Conservation (phyloP, 2,797 vertebrate genomes). For the Poliocrania exsul region DNA sequence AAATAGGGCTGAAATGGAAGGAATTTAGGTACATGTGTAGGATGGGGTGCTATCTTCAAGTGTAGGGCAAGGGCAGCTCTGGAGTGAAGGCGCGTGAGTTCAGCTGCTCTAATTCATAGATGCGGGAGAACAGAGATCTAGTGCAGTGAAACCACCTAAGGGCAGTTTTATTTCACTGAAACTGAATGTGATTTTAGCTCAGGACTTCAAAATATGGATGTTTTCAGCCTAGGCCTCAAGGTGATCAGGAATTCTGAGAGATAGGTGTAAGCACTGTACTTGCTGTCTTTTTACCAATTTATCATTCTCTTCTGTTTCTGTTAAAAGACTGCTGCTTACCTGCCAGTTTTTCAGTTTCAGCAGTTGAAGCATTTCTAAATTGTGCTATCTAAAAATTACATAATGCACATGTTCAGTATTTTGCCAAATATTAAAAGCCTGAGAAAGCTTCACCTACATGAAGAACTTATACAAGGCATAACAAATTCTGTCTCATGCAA, state of each 20-base stretch:
- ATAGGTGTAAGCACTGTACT: background rate
- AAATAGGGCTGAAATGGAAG: background rate
- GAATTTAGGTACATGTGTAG: background rate
- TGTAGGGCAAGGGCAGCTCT: background rate
- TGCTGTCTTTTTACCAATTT: background rate
- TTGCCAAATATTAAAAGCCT: background rate
- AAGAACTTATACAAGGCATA: background rate
- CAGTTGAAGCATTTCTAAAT: background rate
- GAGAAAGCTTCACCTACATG: background rate
- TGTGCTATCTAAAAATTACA: background rate
- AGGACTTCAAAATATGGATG: background rate
- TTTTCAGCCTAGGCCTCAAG: background rate
- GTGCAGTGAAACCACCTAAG: background rate
- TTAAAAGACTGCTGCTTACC: background rate
- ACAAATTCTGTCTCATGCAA: background rate
- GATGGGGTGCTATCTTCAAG: background rate
- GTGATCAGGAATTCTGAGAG: background rate
- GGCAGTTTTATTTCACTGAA: background rate
- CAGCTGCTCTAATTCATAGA: background rate
- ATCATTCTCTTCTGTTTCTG: background rate
- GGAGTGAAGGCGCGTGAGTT: background rate
- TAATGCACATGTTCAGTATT: background rate
- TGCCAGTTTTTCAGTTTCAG: background rate
- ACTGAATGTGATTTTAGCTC: background rate
- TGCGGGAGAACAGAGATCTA: background rate